Evolutionary conservation across 2,797 vertebrate genomes (phyloP).

Genomic region (Acrocephalus scirpaceus): DNA sequence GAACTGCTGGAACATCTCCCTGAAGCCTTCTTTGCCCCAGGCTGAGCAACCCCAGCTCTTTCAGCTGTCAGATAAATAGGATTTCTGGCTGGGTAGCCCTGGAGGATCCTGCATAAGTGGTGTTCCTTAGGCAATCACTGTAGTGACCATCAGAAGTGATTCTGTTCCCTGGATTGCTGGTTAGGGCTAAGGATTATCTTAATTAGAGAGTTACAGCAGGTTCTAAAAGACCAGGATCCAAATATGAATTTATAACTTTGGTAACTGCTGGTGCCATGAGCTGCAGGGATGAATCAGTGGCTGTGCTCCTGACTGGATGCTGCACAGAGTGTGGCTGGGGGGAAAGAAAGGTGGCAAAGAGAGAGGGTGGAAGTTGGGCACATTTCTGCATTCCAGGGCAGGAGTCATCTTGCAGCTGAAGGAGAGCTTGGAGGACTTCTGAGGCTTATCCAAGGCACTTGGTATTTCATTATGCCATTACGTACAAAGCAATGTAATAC

Average conservation of each 20-base stretch:
- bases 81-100: neutral
- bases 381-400: neutral
- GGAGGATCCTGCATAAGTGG: neutral
- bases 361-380: neutral
- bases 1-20: neutral
- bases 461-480: neutral
- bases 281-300: neutral
- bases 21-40: neutral
- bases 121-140: neutral
- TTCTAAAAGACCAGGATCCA: neutral
- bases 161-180: neutral
- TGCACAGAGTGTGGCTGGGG: neutral
- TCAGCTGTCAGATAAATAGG: neutral
- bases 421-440: neutral
- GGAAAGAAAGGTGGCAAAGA: neutral
- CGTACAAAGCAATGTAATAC: neutral
- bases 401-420: neutral
- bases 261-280: neutral
- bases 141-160: neutral
- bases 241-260: neutral
- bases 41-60: neutral
- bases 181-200: neutral
- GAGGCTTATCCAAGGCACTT: neutral
- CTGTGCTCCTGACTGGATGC: neutral
- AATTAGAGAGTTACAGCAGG: neutral